A percentile compares a stretch with the other conserved stretches of the same genome.
These are phyloP conservation scores for Nasonia longicornis DNA, from an alignment of 1,140 invertebrate species.

Conservation along the genomic window DNA sequence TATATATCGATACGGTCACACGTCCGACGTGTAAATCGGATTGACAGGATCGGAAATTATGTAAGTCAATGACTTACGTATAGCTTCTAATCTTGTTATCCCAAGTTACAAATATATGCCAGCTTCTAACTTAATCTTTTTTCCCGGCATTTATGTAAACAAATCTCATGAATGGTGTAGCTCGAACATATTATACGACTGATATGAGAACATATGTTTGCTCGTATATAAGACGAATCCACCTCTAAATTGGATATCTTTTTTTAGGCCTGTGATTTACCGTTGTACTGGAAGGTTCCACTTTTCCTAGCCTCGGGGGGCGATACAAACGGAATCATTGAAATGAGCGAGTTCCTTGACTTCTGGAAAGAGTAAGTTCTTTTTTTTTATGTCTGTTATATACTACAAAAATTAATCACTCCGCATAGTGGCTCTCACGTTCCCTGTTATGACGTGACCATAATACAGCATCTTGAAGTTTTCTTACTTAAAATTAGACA, in stretches of 20 bases:
- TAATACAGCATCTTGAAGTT: no score
- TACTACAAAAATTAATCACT: conserved; percentile 12
- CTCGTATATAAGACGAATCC: not conserved
- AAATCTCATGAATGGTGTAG: not conserved
- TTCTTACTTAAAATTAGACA: no score
- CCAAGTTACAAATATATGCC: not conserved
- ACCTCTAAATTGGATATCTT: conserved; percentile 29
- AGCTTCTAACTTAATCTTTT: not conserved
- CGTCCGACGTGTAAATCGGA: not conserved
- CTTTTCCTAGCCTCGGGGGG: conserved; percentile 87
- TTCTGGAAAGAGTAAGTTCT: conserved; percentile 89
- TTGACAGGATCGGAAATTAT: not conserved
- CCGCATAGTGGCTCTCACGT: not conserved
- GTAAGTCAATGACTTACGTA: not conserved
- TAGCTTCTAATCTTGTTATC: not conserved
- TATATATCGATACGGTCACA: not conserved
- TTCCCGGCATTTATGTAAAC: not conserved
- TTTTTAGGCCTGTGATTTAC: conserved; percentile 79
- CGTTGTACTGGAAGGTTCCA: conserved; percentile 95
- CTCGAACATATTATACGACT: no score
- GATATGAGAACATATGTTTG: not conserved
- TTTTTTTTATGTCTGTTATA: not conserved
- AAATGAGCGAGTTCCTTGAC: conserved; percentile 85
- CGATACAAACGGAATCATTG: conserved; percentile 79
- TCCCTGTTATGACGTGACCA: not conserved